These are phyloP conservation scores for Ctenomys sociabilis DNA, from an alignment of 2,113 vertebrate genomes.

Conservation along the genomic window DNA sequence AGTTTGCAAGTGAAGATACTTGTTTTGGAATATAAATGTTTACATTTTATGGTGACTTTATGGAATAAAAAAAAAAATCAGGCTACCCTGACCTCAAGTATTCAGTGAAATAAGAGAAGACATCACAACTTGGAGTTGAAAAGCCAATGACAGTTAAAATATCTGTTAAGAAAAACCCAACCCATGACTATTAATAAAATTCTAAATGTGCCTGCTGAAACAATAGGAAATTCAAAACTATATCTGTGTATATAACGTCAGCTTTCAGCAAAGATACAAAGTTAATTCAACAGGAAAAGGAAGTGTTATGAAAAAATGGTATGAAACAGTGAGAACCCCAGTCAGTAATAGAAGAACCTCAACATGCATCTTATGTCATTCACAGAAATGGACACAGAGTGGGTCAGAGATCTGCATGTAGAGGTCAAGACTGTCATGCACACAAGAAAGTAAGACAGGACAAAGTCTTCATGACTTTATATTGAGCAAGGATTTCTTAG, in stretches of 20 bases:
- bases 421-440: constrained; percentile 5
- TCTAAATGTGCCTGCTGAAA: background rate
- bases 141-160: constrained; percentile 27
- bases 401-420: background rate
- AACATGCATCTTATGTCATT: background rate
- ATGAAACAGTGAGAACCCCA: background rate
- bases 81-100: constrained; percentile 28
- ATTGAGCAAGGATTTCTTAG: background rate
- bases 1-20: constrained; percentile 66
- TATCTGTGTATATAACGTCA: background rate
- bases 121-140: constrained; percentile 22
- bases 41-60: constrained; percentile 58
- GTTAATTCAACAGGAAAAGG: background rate
- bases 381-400: constrained; percentile 56
- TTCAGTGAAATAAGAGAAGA: constrained; percentile 54
- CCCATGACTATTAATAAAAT: constrained; percentile 9
- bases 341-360: constrained; percentile 11
- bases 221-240: constrained; percentile 40
- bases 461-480: constrained; percentile 8
- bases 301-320: constrained; percentile 22
- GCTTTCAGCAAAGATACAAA: constrained; percentile 54
- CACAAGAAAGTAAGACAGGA: background rate
- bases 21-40: constrained; percentile 61
- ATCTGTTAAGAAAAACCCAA: constrained; percentile 41
- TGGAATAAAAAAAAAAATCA: constrained; percentile 53